Percentiles rank a stretch among this genome's conserved stretches.
Evolutionary conservation across 2,113 vertebrate species (phyloP).

Genomic region (Rhabdornis inornatus): DNA sequence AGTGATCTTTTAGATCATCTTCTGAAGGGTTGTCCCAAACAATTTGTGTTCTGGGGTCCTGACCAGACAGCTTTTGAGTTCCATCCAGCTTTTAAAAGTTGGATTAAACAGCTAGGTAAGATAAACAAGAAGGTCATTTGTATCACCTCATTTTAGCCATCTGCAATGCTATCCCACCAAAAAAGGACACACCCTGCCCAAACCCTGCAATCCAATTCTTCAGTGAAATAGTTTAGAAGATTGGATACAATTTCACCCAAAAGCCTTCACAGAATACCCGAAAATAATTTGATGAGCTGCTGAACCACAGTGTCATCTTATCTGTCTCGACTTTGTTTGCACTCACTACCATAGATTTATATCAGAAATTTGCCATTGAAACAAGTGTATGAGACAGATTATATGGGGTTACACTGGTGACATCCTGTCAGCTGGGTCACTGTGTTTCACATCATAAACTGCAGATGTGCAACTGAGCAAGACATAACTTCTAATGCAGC

Average conservation of each 20-base stretch:
- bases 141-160: neutral
- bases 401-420: neutral
- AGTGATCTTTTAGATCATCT: neutral
- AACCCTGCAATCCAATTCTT: neutral
- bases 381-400: neutral
- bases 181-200: neutral
- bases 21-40: neutral
- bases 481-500: neutral
- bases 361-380: neutral
- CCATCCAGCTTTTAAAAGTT: neutral
- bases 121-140: neutral
- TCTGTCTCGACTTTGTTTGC: neutral
- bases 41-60: neutral
- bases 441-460: neutral
- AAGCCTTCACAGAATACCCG: neutral
- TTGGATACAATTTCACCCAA: neutral
- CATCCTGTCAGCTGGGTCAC: neutral
- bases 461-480: neutral
- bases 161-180: neutral
- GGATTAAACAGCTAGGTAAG: neutral
- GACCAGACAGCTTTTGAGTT: neutral
- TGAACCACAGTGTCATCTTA: neutral
- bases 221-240: neutral
- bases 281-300: neutral
- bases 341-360: neutral